Base-by-base conservation (phyloP, 2,888 invertebrate species). In the Drosophila anceps region DNA sequence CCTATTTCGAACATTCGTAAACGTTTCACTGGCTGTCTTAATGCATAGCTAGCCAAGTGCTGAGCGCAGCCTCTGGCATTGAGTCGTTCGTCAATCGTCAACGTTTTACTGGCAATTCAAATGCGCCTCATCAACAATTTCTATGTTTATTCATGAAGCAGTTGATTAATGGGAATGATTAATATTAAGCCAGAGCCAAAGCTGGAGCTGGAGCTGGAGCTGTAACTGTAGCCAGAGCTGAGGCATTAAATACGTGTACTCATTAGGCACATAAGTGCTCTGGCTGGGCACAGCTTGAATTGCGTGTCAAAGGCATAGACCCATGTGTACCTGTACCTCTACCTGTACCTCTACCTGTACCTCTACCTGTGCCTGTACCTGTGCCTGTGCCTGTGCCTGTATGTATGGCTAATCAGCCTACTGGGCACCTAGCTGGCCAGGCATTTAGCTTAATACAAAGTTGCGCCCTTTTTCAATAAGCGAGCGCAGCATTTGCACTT, bases 371-470 rank as follows among this genome's bases (percentile, higher is more conserved):
- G 6, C 8, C 51, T 35, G 1, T 20, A 33, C 20, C 24, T 15
- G 3, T 7, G 13, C 44, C 20, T 20, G 2, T 12, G 58, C 5
- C 20, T 20, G 2, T 20, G 1, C 18, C 18, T 20, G 43, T 37
- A 2, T 55, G 69, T 62, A 15, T 29, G 13, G 13, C 44, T 46
- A 57, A 64, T 64, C 46, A 64, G 20, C 46, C 39, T 46, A 29
- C 27, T 15, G 15, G 58, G 15, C 54, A 18, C 18, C 58, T 39
- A 15, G n/a, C 1, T 12, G 20, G 15, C 20, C 44, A 43, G 33
- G 43, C 72, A 44, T 44, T 69, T 66, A 66, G 43, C 43, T 51
- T 41, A 58, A 62, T 59, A 76, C 76, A 76, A 80, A 63, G 76
- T 76, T 76, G 76, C 79, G 58, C 58, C 44, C 46, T 43, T 41